A percentile compares a stretch with the other conserved stretches of the same genome.
These are phyloP conservation scores for Andrena haemorrhoa DNA, from an alignment of 2,888 invertebrate species.

Conservation along the genomic window DNA sequence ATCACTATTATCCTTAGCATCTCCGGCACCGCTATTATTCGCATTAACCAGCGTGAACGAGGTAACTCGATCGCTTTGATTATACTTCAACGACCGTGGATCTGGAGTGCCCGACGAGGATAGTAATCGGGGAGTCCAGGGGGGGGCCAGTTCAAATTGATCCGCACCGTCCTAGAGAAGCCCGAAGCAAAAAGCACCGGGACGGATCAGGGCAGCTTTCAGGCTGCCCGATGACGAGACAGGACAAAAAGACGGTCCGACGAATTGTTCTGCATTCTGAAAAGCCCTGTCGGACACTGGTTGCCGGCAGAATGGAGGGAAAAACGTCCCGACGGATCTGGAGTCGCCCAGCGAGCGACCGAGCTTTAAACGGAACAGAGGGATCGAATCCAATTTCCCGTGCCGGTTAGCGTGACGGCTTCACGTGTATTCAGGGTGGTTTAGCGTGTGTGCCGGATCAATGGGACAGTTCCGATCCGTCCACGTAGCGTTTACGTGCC, in stretches of 20 bases:
- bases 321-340: constrained; percentile 15
- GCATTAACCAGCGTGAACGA: no score
- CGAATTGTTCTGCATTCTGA: constrained; percentile 2
- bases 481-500: constrained; percentile 48
- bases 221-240: not conserved
- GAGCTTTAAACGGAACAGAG: constrained; percentile 54
- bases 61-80: no score
- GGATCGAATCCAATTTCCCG: constrained; percentile 71
- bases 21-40: no score
- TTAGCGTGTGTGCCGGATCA: constrained; percentile 45
- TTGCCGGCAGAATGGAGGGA: not conserved
- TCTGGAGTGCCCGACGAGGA: no score
- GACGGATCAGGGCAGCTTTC: not conserved
- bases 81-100: no score
- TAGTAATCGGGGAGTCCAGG: no score
- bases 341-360: not conserved
- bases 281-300: constrained; percentile 10
- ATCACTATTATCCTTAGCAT: no score
- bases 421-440: constrained; percentile 44
- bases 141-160: no score
- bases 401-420: constrained; percentile 56
- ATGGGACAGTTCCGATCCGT: constrained; percentile 54
- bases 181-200: no score
- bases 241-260: not conserved
- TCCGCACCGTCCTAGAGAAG: no score